Evolutionary conservation across 2,888 invertebrate species (phyloP).

Genomic region (Chrysina gloriosa): DNA sequence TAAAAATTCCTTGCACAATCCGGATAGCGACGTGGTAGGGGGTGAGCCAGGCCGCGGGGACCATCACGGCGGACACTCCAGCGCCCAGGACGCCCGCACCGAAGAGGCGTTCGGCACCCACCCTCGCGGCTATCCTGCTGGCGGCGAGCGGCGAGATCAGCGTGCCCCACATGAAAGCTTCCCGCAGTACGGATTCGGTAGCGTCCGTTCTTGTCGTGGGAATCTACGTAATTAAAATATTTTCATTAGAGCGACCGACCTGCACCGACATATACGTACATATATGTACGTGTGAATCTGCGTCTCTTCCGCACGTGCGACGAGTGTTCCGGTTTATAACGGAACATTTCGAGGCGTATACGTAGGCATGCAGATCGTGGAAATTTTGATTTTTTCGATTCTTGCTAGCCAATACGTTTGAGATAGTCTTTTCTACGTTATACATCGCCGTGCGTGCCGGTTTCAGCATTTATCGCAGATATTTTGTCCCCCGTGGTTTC

Average conservation of each 20-base stretch:
- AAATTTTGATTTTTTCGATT: no score
- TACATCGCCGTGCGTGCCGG: no score
- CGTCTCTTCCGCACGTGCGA: no score
- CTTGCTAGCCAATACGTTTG: no score
- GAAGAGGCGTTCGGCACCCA: slow-evolving; percentile 69
- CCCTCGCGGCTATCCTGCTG: slow-evolving; percentile 68
- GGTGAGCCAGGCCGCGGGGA: slow-evolving; percentile 71
- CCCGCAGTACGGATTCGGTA: slow-evolving; percentile 68
- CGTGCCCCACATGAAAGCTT: slow-evolving; percentile 71
- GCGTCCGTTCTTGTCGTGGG: slow-evolving; percentile 68
- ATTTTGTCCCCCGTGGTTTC: no score
- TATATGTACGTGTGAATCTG: no score
- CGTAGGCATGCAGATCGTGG: no score
- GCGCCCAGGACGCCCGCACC: slow-evolving; percentile 69
- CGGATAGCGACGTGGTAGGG: slow-evolving; percentile 69
- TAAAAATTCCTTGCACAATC: slow-evolving; percentile 69
- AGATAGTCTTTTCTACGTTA: no score
- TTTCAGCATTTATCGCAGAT: no score
- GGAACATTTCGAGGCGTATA: no score
- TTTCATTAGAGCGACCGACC: not conserved
- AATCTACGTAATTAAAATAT: slow-evolving; percentile 55
- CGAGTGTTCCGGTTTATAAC: no score
- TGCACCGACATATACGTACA: not conserved
- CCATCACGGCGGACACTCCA: slow-evolving; percentile 68
- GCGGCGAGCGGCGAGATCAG: slow-evolving; percentile 69